Percentiles rank a stretch among this genome's conserved stretches.
phyloP scores from a whole-genome alignment of 2,113 vertebrate species.

The Atrichornis clamosus region DNA sequence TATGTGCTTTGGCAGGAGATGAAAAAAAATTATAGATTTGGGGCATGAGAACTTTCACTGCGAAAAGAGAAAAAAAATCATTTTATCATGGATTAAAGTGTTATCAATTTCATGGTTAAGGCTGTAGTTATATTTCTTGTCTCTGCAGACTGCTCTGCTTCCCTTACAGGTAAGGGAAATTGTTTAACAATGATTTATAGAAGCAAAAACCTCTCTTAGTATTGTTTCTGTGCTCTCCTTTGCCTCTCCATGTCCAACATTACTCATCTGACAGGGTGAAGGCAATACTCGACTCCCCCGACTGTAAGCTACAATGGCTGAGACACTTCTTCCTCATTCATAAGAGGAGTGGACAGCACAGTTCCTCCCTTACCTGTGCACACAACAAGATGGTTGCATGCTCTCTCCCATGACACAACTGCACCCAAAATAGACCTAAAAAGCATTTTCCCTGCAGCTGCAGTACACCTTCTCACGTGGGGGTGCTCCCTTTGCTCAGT shows the following conservation, averaged over 20 bases:
- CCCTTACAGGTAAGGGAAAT: neutral
- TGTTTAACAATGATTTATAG: accelerated
- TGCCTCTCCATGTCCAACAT: neutral
- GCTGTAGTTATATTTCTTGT: neutral
- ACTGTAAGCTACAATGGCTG: neutral
- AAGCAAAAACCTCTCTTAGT: neutral
- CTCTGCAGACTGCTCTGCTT: neutral
- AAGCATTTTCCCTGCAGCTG: neutral
- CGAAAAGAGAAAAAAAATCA: neutral
- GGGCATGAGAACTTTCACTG: neutral
- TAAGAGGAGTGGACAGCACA: accelerated
- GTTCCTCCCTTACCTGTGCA: accelerated
- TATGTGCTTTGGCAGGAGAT: neutral
- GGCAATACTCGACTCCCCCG: neutral
- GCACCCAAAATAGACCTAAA: neutral
- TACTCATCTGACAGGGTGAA: neutral
- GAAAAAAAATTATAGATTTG: accelerated
- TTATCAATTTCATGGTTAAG: neutral
- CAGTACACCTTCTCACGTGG: accelerated
- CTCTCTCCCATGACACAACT: neutral
- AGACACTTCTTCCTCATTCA: neutral
- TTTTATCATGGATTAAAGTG: neutral
- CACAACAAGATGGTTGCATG: accelerated
- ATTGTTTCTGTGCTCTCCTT: neutral
- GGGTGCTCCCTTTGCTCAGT: neutral